Evolutionary conservation across 2,888 invertebrate genomes (phyloP), one percentile per base, ranked within the genome.

Genomic region (Arrhopalites spinosus): DNA sequence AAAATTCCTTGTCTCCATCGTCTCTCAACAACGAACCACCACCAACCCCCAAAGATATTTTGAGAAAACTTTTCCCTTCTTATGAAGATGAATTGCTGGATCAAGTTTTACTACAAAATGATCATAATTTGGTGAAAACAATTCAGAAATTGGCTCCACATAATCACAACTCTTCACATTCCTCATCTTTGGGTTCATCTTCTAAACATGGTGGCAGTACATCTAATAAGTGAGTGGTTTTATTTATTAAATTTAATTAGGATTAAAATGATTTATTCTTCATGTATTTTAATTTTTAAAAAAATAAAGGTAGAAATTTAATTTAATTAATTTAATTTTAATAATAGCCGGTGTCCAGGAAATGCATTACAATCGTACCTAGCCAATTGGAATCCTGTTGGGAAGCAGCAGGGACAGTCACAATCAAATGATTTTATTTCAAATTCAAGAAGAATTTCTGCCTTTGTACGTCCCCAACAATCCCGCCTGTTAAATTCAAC

Each of bases 381-480:
- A n/a, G 81, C 82, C 3, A 76, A 75, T 47, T 82, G 82, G 82
- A 81, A 76, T 69, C 63, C 59, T 8, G 70, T 70, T 25, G 45
- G 27, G 8, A 1, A 11, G 15, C 47, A 50, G 27, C 5, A 11
- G 3, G 36, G 36, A 7, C 23, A n/a, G 8, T 36, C 64, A 30
- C 17, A 47, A 2, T 27, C 69, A n/a, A 64, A 64, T 64, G 75
- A 75, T 43, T 61, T 69, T n/a, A n/a, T 70, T 1, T 43, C 59
- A 17, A 67, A 43, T 27, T 50, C 76, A 8, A 72, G 79, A 63
- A 61, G 82, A 68, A 73, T 82, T 5, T 82, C 82, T 1, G 82
- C 82, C 5, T 82, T 82, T 64, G 81, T 82, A 8, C 79, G 81
- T 53, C 82, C 82, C 2, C 81, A 81, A 68, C 80, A 80, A 76